Evolutionary conservation across 2,888 invertebrate genomes (phyloP).

Genomic region (Dryobota labecula): DNA sequence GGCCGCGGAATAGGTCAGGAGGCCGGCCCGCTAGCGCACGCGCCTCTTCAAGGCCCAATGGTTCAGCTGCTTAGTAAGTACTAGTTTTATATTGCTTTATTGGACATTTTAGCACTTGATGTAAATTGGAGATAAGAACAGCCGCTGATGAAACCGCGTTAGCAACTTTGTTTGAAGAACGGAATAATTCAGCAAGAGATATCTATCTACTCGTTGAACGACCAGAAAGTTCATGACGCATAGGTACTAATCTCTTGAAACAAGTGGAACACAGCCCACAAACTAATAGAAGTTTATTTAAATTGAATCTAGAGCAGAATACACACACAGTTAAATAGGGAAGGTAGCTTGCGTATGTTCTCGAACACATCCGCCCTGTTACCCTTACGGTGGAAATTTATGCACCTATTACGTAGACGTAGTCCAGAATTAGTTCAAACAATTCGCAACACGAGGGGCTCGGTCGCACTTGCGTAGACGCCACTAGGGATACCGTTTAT

Average conservation of each 20-base stretch:
- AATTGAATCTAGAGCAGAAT: constrained; percentile 37
- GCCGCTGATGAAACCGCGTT: not conserved
- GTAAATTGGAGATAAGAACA: constrained; percentile 13
- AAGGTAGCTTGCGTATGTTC: constrained; percentile 45
- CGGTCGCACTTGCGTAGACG: constrained; percentile 56
- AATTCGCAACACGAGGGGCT: constrained; percentile 78
- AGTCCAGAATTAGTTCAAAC: constrained; percentile 79
- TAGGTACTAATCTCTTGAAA: constrained; percentile 4
- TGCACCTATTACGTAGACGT: constrained; percentile 67
- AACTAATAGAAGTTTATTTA: constrained; percentile 34
- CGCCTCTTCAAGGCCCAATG: constrained; percentile 78
- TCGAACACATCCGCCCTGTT: constrained; percentile 57
- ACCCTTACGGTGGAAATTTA: constrained; percentile 63
- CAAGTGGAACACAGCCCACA: constrained; percentile 15
- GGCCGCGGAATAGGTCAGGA: constrained; percentile 87
- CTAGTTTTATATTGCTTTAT: constrained; percentile 64
- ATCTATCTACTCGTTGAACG: constrained; percentile 2
- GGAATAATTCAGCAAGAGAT: constrained; percentile 2
- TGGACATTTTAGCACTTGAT: constrained; percentile 23
- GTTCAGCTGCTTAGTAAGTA: constrained; percentile 76
- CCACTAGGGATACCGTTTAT: constrained; percentile 55
- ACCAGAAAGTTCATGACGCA: constrained; percentile 16
- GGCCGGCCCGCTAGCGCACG: constrained; percentile 83
- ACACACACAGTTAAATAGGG: constrained; percentile 32
- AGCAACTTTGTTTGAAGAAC: not conserved